Base-by-base conservation (phyloP, 53 echinoderm and acorn worm species). In the Patiria pectinifera region DNA sequence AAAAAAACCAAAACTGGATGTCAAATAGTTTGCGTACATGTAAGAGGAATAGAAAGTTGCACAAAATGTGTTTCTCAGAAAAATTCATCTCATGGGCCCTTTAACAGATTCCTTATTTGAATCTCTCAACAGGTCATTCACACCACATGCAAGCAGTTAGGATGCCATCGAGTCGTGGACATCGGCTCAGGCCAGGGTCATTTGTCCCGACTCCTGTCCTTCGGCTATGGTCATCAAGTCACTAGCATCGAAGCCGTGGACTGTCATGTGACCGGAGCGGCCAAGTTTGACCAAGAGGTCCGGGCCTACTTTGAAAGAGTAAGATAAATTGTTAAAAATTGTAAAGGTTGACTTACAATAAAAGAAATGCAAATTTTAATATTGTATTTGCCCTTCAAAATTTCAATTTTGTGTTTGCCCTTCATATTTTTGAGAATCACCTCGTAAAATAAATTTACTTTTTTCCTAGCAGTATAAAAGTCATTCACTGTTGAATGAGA, bases 161-260 rank as follows among this genome's bases (percentile, higher is more conserved):
- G 79, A 46, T 86, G 92, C 19, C 61, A 75, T 23, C 94, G 86
- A 12, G 93, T 97, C 0, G 97, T 97, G 26, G 97, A 97, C 47
- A 93, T 97, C 13, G 97, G 97, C 9, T 95, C 96, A 15, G 97
- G 97, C 16, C 95, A 95, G 83, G 97, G 97, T 62, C 97, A 97
- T 90, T 92, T 97, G 24, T 95, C 96, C 45, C 80, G 97, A 21
- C 94, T 97, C 7, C 90, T 97, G 45, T 96, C 96, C 35, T 96
- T 96, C 77, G 97, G 96, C 2, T 95, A 96, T 72, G 95, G 95
- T 47, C 86, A 93, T 11, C 83, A 79, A 59, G 97, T 97, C 19
- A 97, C 96, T 66, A 97, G 96, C 91, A 95, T 97, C 26, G 97
- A 97, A 53, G 97, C 97, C 0, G 96, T 94, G 1, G 95, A 96